phyloP scores from a whole-genome alignment of 2,113 vertebrate species.

The Chunga burmeisteri region DNA sequence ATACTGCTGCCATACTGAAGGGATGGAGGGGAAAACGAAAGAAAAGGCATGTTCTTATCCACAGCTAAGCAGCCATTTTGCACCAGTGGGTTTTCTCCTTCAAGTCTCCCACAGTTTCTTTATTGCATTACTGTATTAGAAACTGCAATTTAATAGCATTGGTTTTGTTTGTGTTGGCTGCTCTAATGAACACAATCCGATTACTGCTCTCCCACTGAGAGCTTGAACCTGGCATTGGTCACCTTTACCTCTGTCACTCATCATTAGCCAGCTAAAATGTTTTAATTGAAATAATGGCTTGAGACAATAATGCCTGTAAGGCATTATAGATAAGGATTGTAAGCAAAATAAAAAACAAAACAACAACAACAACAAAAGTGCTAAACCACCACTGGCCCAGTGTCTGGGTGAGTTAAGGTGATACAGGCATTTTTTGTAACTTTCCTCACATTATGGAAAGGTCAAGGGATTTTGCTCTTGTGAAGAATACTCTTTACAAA shows the following conservation, averaged over 20 bases:
- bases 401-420: neutral
- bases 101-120: neutral
- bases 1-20: neutral
- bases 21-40: neutral
- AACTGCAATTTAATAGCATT: slow-evolving; percentile 47
- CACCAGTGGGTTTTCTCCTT: slow-evolving; percentile 22
- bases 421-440: neutral
- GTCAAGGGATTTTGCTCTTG: neutral
- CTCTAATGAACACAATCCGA: slow-evolving; percentile 55
- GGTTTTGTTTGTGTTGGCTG: slow-evolving; percentile 31
- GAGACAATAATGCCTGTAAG: neutral
- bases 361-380: neutral
- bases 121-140: slow-evolving; percentile 57
- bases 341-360: neutral
- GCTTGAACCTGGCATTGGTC: slow-evolving; percentile 51
- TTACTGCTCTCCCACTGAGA: slow-evolving; percentile 46
- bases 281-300: slow-evolving; percentile 42
- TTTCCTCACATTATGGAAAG: neutral
- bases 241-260: slow-evolving; percentile 47
- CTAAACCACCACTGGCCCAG: neutral
- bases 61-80: neutral
- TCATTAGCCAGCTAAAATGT: slow-evolving; percentile 16
- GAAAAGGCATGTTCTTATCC: neutral
- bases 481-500: neutral
- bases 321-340: neutral